A percentile compares a stretch with the other conserved stretches of the same genome.
phyloP scores from a whole-genome alignment of 2,113 vertebrate species.

The Nothoprocta pentlandii region DNA sequence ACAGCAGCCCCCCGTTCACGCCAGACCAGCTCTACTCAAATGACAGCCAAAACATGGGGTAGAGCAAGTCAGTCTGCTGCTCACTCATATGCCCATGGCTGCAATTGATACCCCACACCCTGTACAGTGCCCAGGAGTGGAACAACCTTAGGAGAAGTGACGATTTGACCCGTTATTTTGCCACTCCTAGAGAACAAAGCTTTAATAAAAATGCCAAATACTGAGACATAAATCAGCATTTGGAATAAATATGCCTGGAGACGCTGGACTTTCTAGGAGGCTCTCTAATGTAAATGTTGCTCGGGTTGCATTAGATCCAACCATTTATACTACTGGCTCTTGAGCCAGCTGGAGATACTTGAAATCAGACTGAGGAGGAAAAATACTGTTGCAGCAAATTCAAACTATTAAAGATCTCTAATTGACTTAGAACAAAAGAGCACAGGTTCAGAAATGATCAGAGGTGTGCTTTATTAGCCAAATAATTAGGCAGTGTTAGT shows the following conservation, averaged over 20 bases:
- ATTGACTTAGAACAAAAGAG: background rate
- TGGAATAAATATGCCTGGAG: background rate
- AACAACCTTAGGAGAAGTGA: background rate
- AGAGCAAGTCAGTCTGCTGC: background rate
- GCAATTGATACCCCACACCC: background rate
- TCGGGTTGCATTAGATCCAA: background rate
- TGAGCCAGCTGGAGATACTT: background rate
- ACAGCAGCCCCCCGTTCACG: rapidly evolving
- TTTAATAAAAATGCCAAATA: conserved; percentile 10
- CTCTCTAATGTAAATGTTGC: background rate
- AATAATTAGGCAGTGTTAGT: background rate
- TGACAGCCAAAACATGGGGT: background rate
- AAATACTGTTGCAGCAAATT: background rate
- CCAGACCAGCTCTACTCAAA: background rate
- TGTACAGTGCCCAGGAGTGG: background rate
- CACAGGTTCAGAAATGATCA: background rate
- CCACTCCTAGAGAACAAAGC: background rate
- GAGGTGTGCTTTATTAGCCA: background rate
- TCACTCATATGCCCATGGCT: background rate
- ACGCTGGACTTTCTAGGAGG: background rate
- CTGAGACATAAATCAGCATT: background rate
- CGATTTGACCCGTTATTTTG: background rate
- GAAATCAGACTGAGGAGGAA: background rate
- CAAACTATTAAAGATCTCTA: background rate
- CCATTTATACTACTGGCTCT: background rate